phyloP scores from a whole-genome alignment of 2,113 vertebrate genomes.

The Odontesthes bonariensis region DNA sequence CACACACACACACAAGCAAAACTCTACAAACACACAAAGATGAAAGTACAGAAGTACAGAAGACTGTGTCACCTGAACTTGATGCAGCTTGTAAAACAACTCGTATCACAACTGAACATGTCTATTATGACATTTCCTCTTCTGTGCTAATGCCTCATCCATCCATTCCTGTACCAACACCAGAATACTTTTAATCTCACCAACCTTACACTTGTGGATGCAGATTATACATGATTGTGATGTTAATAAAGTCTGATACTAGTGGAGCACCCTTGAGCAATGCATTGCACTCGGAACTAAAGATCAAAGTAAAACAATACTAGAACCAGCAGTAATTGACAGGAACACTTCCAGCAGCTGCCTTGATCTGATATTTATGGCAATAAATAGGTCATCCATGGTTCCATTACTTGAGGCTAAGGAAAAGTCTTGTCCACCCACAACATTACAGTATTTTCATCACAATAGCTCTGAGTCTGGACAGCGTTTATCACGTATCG shows the following conservation, averaged over 20 bases:
- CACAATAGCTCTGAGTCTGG: constrained; percentile 39
- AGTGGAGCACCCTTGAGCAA: constrained; percentile 59
- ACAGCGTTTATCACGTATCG: constrained; percentile 42
- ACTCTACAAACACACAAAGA: constrained; percentile 17
- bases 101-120: constrained; percentile 12
- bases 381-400: constrained; percentile 71
- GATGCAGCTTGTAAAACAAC: constrained; percentile 33
- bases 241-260: constrained; percentile 64
- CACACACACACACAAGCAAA: constrained; percentile 27
- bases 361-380: constrained; percentile 68
- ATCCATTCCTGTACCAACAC: constrained; percentile 22
- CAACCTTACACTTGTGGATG: constrained; percentile 48
- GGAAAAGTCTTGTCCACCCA: constrained; percentile 54
- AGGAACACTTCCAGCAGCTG: constrained; percentile 62
- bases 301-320: constrained; percentile 75
- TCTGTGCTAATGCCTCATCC: background rate
- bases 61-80: constrained; percentile 17
- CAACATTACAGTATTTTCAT: constrained; percentile 54
- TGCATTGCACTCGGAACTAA: constrained; percentile 58
- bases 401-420: constrained; percentile 53
- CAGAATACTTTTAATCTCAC: constrained; percentile 42
- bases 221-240: constrained; percentile 66
- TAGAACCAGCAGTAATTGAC: constrained; percentile 72
- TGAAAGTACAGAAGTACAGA: constrained; percentile 18
- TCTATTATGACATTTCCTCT: constrained; percentile 10